phyloP scores from a whole-genome alignment of 2,113 vertebrate species.

The Holacanthus passer region DNA sequence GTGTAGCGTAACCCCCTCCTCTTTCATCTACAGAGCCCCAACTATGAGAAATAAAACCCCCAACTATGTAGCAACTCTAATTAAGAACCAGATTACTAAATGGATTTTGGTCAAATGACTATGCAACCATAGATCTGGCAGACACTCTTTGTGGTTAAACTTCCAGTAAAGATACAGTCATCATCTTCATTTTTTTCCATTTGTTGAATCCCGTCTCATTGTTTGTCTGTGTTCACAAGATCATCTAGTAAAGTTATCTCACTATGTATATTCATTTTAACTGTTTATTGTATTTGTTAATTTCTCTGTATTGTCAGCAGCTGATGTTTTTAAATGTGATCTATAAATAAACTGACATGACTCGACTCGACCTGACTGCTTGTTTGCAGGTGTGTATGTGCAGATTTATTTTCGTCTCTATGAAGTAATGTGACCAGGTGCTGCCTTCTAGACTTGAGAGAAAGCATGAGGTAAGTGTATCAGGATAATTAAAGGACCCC shows the following conservation, averaged over 20 bases:
- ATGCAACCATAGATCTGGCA: slow-evolving; percentile 47
- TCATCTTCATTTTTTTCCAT: neutral
- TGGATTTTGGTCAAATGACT: slow-evolving; percentile 57
- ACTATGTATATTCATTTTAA: neutral
- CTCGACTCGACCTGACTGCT: neutral
- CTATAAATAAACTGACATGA: slow-evolving; percentile 5
- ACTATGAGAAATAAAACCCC: slow-evolving; percentile 11
- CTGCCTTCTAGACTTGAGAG: slow-evolving; percentile 40
- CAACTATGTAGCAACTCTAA: slow-evolving; percentile 31
- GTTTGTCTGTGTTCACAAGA: slow-evolving; percentile 2
- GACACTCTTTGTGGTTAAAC: neutral
- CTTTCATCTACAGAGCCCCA: slow-evolving; percentile 19
- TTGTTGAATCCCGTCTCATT: neutral
- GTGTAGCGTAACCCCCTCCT: neutral
- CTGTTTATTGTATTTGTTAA: neutral
- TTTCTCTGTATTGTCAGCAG: neutral
- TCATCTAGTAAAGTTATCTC: neutral
- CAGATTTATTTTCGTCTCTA: slow-evolving; percentile 40
- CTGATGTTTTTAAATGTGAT: neutral
- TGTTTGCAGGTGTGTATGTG: slow-evolving; percentile 11
- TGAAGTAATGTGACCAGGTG: slow-evolving; percentile 57
- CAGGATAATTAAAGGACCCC: slow-evolving; percentile 57
- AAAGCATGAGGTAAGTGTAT: slow-evolving; percentile 55
- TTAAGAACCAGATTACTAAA: slow-evolving; percentile 45
- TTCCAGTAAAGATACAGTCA: slow-evolving; percentile 51